Conservation (phyloP, 2,888 invertebrate genomes). For the Odontocerum albicorne region DNA sequence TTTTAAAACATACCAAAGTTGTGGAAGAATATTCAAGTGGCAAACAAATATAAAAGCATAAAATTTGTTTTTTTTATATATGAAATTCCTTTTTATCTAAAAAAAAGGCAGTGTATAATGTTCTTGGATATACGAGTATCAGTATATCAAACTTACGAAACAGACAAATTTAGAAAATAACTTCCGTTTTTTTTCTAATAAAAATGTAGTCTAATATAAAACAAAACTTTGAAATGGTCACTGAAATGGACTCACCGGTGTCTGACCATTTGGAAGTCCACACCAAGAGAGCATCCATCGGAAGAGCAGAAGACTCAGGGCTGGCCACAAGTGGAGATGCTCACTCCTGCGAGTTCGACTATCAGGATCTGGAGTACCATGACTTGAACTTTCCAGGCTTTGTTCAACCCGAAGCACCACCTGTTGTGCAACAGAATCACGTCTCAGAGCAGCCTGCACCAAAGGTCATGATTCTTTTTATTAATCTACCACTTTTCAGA, state of each 20-base stretch:
- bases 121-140: no score
- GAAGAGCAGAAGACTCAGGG: constrained; percentile 43
- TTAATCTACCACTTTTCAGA: neutral
- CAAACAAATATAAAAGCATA: no score
- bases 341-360: constrained; percentile 36
- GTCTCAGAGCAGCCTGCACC: constrained; percentile 10
- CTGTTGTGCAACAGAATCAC: constrained; percentile 5
- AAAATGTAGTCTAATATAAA: no score
- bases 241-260: constrained; percentile 34
- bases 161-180: no score
- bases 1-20: no score
- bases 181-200: no score
- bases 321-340: constrained; percentile 43
- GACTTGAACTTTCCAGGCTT: constrained; percentile 34
- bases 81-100: no score
- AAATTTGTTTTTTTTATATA: no score
- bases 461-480: constrained; percentile 18
- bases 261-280: constrained; percentile 23
- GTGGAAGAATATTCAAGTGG: no score
- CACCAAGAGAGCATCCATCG: constrained; percentile 16
- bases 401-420: constrained; percentile 26
- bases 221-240: no score
- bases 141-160: no score
- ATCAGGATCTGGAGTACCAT: constrained; percentile 27
- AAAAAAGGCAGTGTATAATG: no score